Base-by-base conservation (phyloP, 2,113 vertebrate genomes). In the Amphiprion percula region DNA sequence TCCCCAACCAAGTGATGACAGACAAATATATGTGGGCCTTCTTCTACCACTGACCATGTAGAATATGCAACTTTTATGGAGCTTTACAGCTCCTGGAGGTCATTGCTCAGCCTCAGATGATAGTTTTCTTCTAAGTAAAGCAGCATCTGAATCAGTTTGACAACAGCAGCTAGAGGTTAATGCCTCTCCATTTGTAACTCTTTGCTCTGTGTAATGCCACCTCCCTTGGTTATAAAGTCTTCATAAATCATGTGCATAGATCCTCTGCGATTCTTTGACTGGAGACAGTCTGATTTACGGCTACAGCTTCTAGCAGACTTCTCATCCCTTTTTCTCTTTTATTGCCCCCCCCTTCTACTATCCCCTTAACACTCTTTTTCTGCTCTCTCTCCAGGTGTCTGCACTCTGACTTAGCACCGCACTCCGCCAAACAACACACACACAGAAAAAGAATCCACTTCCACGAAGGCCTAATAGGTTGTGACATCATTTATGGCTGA, bases 101-200 rank as follows among this genome's bases (percentile, higher is more conserved):
- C 79, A 70, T 78, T 82, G 67, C 86, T 90, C 55, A 69, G 68
- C 16, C 59, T 82, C 47, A 60, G 71, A 69, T 62, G 46, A 58
- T 58, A 47, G 30, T 81, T 67, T 79, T 80, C 81, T 75, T 83
- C 55, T n/a, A 10, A 74, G 71, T 49, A 46, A 67, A 21, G n/a
- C 46, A 73, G 67, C 56, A 74, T 63, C 75, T 82, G 79, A 71
- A 80, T 89, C 71, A 74, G 61, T 54, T 49, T 91, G 88, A 91
- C 92, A 91, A 85, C 82, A 65, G 28, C 74, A 90, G 82, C 80
- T 87, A 86, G 72, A 90, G 86, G 88, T 89, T 90, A 93, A 90
- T 78, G 67, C 62, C 77, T 82, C 84, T 83, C 87, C 88, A 90
- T 93, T 91, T 91, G 87, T 87, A 90, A 90, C 77, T 83, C 72